These are phyloP conservation scores for Penaeus chinensis DNA, from an alignment of 1,140 invertebrate genomes.

Conservation along the genomic window DNA sequence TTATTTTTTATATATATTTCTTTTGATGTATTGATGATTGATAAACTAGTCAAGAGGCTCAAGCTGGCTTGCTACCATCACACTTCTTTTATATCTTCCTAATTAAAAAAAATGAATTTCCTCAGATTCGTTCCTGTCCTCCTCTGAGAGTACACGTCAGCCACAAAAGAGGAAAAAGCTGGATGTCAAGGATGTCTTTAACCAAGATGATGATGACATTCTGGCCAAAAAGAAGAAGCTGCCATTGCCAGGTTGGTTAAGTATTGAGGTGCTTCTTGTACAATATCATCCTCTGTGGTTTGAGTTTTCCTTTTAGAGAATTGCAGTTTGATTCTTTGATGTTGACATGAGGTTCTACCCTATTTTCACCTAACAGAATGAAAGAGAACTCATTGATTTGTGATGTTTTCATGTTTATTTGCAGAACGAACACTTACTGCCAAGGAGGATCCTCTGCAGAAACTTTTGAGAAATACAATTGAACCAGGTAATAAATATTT, in stretches of 20 bases:
- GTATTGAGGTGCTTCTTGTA: not conserved
- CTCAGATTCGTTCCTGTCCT: constrained; percentile 47
- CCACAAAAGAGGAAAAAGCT: constrained; percentile 83
- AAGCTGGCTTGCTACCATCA: too few species aligned
- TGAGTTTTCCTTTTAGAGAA: not conserved
- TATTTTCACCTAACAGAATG: too few species aligned
- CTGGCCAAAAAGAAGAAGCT: constrained; percentile 82
- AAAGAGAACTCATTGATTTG: not conserved
- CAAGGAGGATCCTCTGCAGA: constrained; percentile 45
- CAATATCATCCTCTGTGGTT: not conserved
- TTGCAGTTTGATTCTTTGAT: not conserved
- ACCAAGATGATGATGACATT: constrained; percentile 89
- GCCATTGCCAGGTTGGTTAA: constrained; percentile 79
- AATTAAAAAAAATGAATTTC: not conserved
- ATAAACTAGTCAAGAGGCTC: too few species aligned
- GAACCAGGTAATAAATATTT: constrained; percentile 36
- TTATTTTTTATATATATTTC: too few species aligned
- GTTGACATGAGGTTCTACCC: too few species aligned
- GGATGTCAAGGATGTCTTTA: constrained; percentile 90
- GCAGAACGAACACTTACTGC: constrained; percentile 45
- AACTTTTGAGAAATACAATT: constrained; percentile 46
- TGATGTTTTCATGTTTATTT: not conserved
- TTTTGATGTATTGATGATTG: too few species aligned
- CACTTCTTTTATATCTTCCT: too few species aligned
- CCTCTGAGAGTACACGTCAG: constrained; percentile 76